Conservation (phyloP, 2,113 vertebrate species). For the Zosterops japonicus region DNA sequence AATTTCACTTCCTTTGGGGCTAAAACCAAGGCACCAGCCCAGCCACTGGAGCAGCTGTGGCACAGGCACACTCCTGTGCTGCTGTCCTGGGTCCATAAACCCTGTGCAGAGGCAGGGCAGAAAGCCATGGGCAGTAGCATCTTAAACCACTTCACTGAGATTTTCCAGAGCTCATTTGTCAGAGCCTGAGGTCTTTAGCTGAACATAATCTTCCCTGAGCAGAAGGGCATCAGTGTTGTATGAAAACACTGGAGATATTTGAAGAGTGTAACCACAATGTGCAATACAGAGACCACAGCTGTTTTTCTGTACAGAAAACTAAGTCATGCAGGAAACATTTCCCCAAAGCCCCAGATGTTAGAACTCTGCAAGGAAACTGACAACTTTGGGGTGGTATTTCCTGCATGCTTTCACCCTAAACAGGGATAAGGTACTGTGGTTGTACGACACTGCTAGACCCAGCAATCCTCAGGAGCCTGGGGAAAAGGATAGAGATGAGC, state of each 20-base stretch:
- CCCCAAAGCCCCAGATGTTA: neutral
- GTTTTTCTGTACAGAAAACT: neutral
- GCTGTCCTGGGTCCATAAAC: neutral
- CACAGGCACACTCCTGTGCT: neutral
- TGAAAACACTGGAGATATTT: neutral
- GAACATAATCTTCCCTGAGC: neutral
- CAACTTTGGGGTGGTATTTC: neutral
- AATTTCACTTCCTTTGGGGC: neutral
- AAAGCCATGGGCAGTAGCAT: neutral
- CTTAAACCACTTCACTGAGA: neutral
- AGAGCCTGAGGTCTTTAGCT: neutral
- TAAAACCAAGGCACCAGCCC: neutral
- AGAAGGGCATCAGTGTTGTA: neutral
- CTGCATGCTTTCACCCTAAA: neutral
- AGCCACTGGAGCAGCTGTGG: neutral
- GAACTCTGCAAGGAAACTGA: fast-evolving
- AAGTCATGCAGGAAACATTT: too few relatives aligned
- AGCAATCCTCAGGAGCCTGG: neutral
- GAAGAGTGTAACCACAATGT: neutral
- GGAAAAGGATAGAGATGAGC: neutral
- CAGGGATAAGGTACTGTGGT: neutral
- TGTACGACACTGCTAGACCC: neutral
- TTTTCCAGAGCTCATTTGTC: neutral
- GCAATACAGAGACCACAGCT: neutral
- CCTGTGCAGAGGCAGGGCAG: neutral